A percentile compares a stretch with the other conserved stretches of the same genome.
phyloP scores from a whole-genome alignment of 1,140 invertebrate genomes.

The Oryctes rhinoceros region DNA sequence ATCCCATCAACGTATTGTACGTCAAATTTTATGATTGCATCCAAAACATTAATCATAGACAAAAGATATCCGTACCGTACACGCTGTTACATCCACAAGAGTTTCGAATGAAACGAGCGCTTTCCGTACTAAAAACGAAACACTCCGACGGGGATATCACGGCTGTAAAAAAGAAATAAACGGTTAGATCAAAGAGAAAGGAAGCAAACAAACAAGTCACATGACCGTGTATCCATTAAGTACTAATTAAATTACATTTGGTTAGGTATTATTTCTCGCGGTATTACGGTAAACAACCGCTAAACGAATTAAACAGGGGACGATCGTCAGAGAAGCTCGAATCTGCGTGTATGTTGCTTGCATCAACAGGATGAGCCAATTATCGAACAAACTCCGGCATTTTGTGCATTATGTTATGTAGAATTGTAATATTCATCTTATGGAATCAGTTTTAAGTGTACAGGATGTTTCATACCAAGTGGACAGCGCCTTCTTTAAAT shows the following conservation, averaged over 20 bases:
- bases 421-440: too few relatives aligned
- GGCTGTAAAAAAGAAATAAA: background rate
- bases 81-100: background rate
- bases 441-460: too few relatives aligned
- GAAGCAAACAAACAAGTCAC: background rate
- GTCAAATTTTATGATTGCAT: background rate
- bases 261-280: background rate
- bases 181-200: background rate
- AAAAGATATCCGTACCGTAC: background rate
- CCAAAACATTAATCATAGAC: slow-evolving; percentile 10
- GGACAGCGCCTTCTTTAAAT: too few relatives aligned
- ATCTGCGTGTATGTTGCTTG: background rate
- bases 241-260: slow-evolving; percentile 10
- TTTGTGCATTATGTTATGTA: too few relatives aligned
- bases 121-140: background rate
- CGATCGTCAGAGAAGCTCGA: background rate
- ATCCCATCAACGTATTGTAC: too few relatives aligned
- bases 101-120: background rate
- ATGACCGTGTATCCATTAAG: background rate
- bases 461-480: too few relatives aligned
- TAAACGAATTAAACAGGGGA: background rate
- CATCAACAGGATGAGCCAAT: background rate
- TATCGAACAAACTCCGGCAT: too few relatives aligned
- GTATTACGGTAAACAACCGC: background rate
- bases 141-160: background rate